Conservation (phyloP, 2,888 invertebrate genomes). For the Actias luna region DNA sequence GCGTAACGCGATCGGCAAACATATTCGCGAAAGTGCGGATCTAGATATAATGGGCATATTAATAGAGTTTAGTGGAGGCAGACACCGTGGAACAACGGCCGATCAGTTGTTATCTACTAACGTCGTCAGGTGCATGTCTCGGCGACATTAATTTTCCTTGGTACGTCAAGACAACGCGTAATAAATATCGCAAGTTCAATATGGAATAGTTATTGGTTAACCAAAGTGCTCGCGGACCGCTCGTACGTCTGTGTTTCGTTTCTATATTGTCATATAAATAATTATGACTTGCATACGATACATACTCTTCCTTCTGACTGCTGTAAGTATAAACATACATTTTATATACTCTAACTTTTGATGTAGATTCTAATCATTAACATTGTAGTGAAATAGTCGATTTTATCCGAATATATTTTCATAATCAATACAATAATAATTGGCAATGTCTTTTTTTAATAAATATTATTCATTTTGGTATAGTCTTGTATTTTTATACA, state of each 20-base stretch:
- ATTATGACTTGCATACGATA: neutral
- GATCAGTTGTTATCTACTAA: slow-evolving; percentile 1
- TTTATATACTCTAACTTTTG: neutral
- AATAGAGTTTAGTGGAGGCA: slow-evolving; percentile 1
- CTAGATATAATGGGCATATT: slow-evolving; percentile 2
- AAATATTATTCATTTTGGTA: neutral
- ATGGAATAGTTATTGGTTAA: neutral
- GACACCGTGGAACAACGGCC: neutral
- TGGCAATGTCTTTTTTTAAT: neutral
- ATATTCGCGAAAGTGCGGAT: slow-evolving; percentile 4
- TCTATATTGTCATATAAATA: neutral
- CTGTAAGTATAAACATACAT: slow-evolving; percentile 6
- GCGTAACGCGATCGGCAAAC: neutral
- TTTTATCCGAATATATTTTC: neutral
- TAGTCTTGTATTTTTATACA: neutral
- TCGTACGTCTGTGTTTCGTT: neutral
- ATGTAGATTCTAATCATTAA: neutral
- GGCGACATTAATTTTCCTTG: neutral
- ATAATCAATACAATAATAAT: neutral
- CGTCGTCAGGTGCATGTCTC: slow-evolving; percentile 7
- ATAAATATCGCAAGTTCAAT: slow-evolving; percentile 6
- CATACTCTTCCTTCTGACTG: neutral
- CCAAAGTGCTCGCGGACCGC: neutral
- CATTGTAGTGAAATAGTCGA: neutral
- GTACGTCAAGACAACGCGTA: neutral